Conservation (phyloP, 2,113 vertebrate genomes). For the Sapajus apella region DNA sequence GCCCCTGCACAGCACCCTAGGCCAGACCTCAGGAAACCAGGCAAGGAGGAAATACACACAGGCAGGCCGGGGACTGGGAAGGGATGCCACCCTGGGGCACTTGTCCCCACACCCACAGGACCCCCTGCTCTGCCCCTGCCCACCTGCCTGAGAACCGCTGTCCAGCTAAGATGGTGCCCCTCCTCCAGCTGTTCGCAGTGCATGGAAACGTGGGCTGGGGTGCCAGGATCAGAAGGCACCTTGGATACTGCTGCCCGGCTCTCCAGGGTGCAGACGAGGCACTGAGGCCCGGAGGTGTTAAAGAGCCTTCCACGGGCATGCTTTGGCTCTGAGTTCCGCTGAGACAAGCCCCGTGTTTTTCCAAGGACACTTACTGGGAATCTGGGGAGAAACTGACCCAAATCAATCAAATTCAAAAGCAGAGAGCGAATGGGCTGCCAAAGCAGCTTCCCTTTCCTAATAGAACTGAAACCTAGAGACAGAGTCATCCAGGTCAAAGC, state of each 20-base stretch:
- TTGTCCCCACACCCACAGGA: neutral
- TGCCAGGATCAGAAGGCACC: neutral
- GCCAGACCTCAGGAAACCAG: neutral
- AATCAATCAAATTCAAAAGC: neutral
- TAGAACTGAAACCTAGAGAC: neutral
- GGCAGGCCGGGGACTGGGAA: neutral
- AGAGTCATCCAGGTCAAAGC: neutral
- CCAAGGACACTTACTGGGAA: neutral
- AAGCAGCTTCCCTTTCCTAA: neutral
- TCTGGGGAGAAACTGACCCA: neutral
- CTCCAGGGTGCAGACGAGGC: neutral
- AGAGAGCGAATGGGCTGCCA: neutral
- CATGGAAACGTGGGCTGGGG: neutral
- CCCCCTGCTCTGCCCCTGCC: neutral
- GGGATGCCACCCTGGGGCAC: neutral
- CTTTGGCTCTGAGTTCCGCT: neutral
- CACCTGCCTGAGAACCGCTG: neutral
- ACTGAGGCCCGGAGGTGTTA: neutral
- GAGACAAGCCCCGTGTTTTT: neutral
- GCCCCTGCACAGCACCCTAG: neutral
- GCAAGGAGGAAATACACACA: neutral
- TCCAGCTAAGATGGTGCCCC: neutral
- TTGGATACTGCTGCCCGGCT: neutral
- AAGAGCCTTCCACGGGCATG: neutral
- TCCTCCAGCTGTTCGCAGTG: neutral